Base-by-base conservation (phyloP, 2,113 vertebrate species). In the Benitochromis conjunctus region DNA sequence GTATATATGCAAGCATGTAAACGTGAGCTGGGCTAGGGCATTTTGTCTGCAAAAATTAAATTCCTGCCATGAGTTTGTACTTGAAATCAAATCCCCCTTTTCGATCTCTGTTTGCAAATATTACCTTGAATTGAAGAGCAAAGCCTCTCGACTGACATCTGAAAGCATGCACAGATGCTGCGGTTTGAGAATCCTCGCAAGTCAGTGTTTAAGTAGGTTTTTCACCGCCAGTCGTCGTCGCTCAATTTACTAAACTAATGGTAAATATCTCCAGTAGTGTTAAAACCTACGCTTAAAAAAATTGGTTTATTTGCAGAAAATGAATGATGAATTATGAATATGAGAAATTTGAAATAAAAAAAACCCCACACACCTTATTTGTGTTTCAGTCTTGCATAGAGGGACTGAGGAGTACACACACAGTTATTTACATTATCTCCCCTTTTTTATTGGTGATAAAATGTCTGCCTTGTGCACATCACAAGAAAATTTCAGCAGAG, bases 111-210 rank as follows among this genome's bases (percentile, higher is more conserved):
- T 85, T 85, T 92, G 43, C 78, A 87, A 80, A 79, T 82, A 56
- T 88, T 60, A 82, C 77, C 24, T 86, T 43, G 29, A 51, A 83
- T 87, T 89, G 82, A 86, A 93, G 86, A 80, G 85, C 48, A 79
- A 64, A 89, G 34, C 36, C 66, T 83, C 41, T 41, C 79, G 77
- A 89, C 56, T 86, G 87, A 77, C 84, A 74, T 88, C 84, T 83
- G 31, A 82, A 66, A 80, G 74, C 87, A 14, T 21, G 26, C 48
- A 41, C 83, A 90, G 57, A 80, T 85, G 69, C 85, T 71, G 82
- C 81, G 24, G 34, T 80, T 31, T 58, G 77, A 78, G 82, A 87
- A 55, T 84, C 60, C 62, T 83, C 79, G 41, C 79, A 76, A 86
- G 19, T 51, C 56, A 69, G 7, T 18, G 5, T 74, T 64, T 77